phyloP scores from a whole-genome alignment of 1,140 invertebrate genomes.

The Brachionus paranguensis region DNA sequence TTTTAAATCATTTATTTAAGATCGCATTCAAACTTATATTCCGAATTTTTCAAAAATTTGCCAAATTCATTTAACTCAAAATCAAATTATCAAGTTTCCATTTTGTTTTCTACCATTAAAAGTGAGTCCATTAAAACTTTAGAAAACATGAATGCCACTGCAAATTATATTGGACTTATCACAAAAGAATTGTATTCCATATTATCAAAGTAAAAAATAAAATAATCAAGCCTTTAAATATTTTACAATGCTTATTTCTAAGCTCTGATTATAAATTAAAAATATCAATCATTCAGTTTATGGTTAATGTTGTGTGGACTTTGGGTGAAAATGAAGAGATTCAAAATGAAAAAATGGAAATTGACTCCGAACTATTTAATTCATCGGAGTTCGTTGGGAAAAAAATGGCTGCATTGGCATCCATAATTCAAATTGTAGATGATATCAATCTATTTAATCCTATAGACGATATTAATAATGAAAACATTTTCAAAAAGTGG shows the following conservation, averaged over 20 bases:
- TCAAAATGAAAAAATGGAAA: constrained; percentile 11
- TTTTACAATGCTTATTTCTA: too few relatives aligned
- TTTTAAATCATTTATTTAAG: neutral
- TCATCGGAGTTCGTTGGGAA: neutral
- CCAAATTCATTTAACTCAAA: neutral
- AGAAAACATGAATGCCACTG: neutral
- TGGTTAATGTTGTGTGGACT: neutral
- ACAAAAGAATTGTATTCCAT: neutral
- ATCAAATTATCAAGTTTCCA: constrained; percentile 16
- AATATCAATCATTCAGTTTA: constrained; percentile 7
- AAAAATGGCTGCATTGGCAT: neutral
- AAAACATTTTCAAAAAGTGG: constrained; percentile 14
- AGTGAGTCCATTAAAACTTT: neutral
- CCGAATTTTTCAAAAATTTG: constrained; percentile 36
- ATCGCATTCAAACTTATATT: constrained; percentile 21
- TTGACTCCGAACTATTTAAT: neutral
- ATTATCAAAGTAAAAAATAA: neutral
- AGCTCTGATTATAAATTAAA: constrained; percentile 18
- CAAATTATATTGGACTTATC: neutral
- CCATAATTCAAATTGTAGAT: neutral
- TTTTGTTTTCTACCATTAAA: neutral
- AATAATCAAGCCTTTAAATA: neutral
- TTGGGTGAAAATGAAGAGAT: neutral
- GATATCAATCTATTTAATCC: constrained; percentile 20
- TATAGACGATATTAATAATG: constrained; percentile 7